Evolutionary conservation across 2,888 invertebrate species (phyloP).

Genomic region (Morpho helenor): DNA sequence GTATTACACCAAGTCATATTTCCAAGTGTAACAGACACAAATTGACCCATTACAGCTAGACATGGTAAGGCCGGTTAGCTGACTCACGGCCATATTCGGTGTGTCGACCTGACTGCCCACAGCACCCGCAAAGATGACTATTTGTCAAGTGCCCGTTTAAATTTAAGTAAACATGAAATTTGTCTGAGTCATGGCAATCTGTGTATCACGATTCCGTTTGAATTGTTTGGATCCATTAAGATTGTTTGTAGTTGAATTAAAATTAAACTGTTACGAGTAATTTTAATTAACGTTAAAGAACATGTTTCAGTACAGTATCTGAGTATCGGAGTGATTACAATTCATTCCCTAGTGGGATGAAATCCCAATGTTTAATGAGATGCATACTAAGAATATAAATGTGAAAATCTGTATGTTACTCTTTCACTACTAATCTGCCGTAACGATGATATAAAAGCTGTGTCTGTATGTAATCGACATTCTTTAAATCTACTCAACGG

Average conservation of each 20-base stretch:
- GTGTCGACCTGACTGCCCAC: slow-evolving; percentile 14
- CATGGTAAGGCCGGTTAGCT: slow-evolving; percentile 16
- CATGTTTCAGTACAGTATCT: too few species aligned
- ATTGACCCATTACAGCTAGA: slow-evolving; percentile 28
- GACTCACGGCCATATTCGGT: slow-evolving; percentile 22
- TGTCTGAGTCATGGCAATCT: slow-evolving; percentile 5
- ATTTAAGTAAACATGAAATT: slow-evolving; percentile 16
- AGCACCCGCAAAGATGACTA: slow-evolving; percentile 11
- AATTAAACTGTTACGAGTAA: neutral
- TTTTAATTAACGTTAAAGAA: too few species aligned
- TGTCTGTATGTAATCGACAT: too few species aligned
- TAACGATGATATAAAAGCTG: too few species aligned
- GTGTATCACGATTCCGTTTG: slow-evolving; percentile 4
- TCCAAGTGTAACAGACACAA: slow-evolving; percentile 20
- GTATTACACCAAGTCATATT: slow-evolving; percentile 22
- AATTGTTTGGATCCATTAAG: slow-evolving; percentile 6
- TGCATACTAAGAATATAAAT: too few species aligned
- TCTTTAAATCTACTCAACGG: too few species aligned
- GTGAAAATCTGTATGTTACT: too few species aligned
- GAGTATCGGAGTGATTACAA: too few species aligned
- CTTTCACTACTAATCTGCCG: too few species aligned
- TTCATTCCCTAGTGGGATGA: too few species aligned
- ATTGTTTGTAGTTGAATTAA: slow-evolving; percentile 2
- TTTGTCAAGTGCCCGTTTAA: slow-evolving; percentile 22
- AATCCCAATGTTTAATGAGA: too few species aligned